These are phyloP conservation scores for Bothrops jararaca DNA, from an alignment of 2,113 vertebrate genomes.

Conservation along the genomic window DNA sequence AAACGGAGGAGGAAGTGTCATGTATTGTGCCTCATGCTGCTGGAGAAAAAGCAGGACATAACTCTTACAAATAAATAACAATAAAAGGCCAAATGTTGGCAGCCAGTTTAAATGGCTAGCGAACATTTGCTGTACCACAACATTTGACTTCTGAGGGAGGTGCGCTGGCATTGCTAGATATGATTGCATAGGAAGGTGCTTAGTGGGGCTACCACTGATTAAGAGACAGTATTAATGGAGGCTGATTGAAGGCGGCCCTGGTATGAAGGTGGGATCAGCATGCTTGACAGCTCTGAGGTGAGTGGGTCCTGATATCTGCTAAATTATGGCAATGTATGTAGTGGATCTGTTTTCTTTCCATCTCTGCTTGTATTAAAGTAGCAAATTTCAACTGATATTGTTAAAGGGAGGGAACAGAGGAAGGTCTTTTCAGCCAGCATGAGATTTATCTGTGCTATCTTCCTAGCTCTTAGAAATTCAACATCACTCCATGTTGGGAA, in stretches of 20 bases:
- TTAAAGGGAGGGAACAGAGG: not conserved
- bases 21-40: not conserved
- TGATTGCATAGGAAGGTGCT: not conserved
- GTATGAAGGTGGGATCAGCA: not conserved
- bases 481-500: not conserved
- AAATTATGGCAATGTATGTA: not conserved
- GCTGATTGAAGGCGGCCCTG: not conserved
- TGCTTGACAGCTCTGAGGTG: not conserved
- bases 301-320: not conserved
- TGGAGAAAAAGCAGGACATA: not conserved
- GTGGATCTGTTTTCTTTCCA: not conserved
- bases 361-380: not conserved
- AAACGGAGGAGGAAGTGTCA: not conserved
- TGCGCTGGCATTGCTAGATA: not conserved
- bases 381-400: not conserved
- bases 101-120: not conserved
- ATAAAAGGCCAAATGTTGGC: not conserved
- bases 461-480: not conserved
- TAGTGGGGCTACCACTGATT: not conserved
- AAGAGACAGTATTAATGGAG: not conserved
- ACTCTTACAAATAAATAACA: not conserved
- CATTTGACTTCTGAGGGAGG: not conserved
- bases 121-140: not conserved
- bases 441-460: not conserved
- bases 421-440: not conserved